Evolutionary conservation across 30 jellyfish, hydroid and myxozoan genomes (phyloP), one percentile per base, ranked within the genome.

Genomic region (Euphysa ruthae): DNA sequence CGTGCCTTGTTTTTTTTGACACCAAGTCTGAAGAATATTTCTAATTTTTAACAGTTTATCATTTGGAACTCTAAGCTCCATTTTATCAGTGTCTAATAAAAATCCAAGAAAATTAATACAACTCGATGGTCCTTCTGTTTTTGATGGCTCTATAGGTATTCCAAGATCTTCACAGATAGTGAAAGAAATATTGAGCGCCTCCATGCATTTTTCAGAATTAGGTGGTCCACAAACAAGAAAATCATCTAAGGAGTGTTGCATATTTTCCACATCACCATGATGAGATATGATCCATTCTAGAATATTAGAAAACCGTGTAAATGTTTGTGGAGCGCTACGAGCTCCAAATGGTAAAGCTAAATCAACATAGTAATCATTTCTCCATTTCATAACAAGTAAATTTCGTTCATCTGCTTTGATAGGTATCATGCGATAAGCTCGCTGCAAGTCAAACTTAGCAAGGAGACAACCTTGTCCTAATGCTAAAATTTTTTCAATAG

Each of bases 281-380:
- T 42, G 15, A 29, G 5, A 15, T 23, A 70, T 32, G 16, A 70
- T 70, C 83, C 83, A 70, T 49, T 71, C 85, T 12, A 80, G 66
- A 12, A 61, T 61, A 50, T 80, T 77, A 3, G 94, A 82, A 63
- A 80, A 71, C 25, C 83, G 68, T 26, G 90, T 71, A 46, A 80
- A 72, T 25, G 61, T 72, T 1, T 7, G 15, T 15, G 94, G 94
- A n/a, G 94, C 94, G 23, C 93, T 73, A 0, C 94, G 66, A 25
- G 83, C 78, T 13, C 94, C 94, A 55, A 80, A 80, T 1, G 91
- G 91, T 28, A 80, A 55, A 14, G 94, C 94, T 23, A 80, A 28
- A 32, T 80, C 94, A 28, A 80, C 70, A 61, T 20, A 80, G 63
- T 71, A 80, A 16, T 31, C 6, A 16, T 70, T 82, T 52, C 72